A percentile compares a stretch with the other conserved stretches of the same genome.
Evolutionary conservation across 2,113 vertebrate species (phyloP).

Genomic region (Centrocercus urophasianus): DNA sequence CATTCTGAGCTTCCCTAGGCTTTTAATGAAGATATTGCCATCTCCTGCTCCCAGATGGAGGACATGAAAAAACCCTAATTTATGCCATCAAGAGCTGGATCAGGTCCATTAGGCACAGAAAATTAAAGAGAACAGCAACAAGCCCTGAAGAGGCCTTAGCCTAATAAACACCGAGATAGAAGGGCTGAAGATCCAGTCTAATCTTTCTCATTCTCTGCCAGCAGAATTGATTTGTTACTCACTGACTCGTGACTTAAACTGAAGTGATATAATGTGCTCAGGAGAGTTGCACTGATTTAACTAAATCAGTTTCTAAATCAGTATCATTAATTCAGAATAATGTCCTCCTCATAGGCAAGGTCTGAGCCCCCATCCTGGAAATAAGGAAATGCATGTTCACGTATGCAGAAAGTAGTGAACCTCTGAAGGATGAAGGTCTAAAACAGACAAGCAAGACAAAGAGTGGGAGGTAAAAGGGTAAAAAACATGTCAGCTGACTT

Average conservation of each 20-base stretch:
- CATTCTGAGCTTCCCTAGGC: background rate
- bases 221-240: conserved; percentile 53
- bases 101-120: conserved; percentile 61
- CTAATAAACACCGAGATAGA: conserved; percentile 45
- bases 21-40: conserved; percentile 43
- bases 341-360: background rate
- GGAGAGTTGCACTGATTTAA: conserved; percentile 17
- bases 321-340: background rate
- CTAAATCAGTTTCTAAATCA: conserved; percentile 17
- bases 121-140: conserved; percentile 61
- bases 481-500: background rate
- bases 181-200: conserved; percentile 34
- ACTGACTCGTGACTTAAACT: conserved; percentile 38
- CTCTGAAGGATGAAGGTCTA: background rate
- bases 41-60: conserved; percentile 10
- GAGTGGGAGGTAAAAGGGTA: background rate
- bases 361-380: background rate
- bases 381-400: background rate
- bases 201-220: conserved; percentile 38
- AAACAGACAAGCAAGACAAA: background rate
- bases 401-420: background rate
- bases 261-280: conserved; percentile 5
- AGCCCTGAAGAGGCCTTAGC: conserved; percentile 51
- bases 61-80: conserved; percentile 40
- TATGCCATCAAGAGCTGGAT: background rate